phyloP scores from a whole-genome alignment of 2,888 invertebrate species.

The Drosophila rellima region DNA sequence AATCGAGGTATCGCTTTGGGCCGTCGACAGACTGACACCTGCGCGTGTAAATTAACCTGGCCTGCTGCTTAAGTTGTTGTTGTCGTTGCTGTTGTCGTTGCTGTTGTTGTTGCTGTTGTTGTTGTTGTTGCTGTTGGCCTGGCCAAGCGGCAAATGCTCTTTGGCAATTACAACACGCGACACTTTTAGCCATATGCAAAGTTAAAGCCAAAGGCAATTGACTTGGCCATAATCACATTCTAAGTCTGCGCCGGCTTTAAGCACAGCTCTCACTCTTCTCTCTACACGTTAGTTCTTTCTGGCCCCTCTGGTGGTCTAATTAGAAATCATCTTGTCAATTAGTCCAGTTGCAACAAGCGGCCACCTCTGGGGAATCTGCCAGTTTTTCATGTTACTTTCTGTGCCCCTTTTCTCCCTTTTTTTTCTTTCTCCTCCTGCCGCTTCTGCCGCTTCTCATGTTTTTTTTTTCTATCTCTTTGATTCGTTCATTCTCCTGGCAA shows the following conservation, averaged over 20 bases:
- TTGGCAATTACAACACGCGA: conserved; percentile 44
- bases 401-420: neutral
- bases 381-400: conserved; percentile 49
- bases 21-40: conserved; percentile 64
- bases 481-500: too few species aligned
- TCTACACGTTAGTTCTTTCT: conserved; percentile 2
- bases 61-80: neutral
- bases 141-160: conserved; percentile 31
- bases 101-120: neutral
- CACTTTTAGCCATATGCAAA: conserved; percentile 63
- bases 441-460: neutral
- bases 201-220: neutral
- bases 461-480: neutral
- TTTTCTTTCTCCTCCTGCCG: neutral
- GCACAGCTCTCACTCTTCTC: neutral
- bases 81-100: neutral
- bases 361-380: conserved; percentile 31
- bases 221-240: neutral
- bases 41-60: conserved; percentile 72
- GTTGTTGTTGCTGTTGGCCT: neutral
- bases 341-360: conserved; percentile 56
- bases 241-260: neutral
- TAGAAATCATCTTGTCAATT: conserved; percentile 85
- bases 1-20: conserved; percentile 15
- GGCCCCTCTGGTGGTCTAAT: conserved; percentile 82